Conservation (phyloP, 2,797 vertebrate genomes). For the Cuniculus paca region DNA sequence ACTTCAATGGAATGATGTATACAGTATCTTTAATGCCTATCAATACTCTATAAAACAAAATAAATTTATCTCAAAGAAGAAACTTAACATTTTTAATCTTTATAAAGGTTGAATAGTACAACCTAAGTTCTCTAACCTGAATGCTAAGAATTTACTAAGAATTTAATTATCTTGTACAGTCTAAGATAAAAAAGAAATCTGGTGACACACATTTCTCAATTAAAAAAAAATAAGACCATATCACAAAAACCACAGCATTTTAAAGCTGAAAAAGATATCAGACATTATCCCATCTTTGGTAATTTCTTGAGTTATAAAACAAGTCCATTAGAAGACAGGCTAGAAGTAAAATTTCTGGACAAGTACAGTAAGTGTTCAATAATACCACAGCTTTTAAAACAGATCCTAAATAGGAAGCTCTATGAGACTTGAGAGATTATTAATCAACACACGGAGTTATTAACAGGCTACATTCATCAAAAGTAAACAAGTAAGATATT, state of each 20-base stretch:
- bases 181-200: slow-evolving; percentile 20
- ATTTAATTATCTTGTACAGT: slow-evolving; percentile 44
- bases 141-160: slow-evolving; percentile 20
- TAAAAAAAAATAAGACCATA: slow-evolving; percentile 16
- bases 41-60: slow-evolving; percentile 45
- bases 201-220: background rate
- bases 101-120: slow-evolving; percentile 25
- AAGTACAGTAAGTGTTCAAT: slow-evolving; percentile 6
- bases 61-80: background rate
- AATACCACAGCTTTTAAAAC: background rate
- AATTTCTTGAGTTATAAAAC: slow-evolving; percentile 47
- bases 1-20: background rate
- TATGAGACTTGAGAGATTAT: slow-evolving; percentile 1
- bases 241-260: slow-evolving; percentile 47
- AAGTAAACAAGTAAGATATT: slow-evolving; percentile 27
- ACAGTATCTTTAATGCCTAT: slow-evolving; percentile 26
- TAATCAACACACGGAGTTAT: background rate
- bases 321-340: slow-evolving; percentile 19
- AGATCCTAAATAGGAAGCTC: background rate
- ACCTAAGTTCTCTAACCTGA: slow-evolving; percentile 11
- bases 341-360: slow-evolving; percentile 21
- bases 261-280: slow-evolving; percentile 16
- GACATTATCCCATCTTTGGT: slow-evolving; percentile 32
- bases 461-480: slow-evolving; percentile 19
- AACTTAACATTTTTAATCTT: slow-evolving; percentile 50